Base-by-base conservation (phyloP, 92 coral and sea anemone species). In the Palythoa grandiflora region DNA sequence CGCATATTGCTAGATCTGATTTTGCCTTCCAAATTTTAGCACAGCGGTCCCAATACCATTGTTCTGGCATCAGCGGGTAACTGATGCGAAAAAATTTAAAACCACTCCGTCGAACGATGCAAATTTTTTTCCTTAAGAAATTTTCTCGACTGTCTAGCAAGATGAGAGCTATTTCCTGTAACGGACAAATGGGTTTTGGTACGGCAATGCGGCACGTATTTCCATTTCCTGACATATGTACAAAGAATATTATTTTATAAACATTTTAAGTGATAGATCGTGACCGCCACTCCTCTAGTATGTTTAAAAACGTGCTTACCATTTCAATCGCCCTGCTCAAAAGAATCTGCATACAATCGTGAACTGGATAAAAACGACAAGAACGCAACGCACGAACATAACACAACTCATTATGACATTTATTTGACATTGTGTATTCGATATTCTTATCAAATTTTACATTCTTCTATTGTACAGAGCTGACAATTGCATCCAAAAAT, bases 211-310 rank as follows among this genome's bases (percentile, higher is more conserved):
- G 36, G 57, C 71, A 68, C 71, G 61, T 20, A 9, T 81, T 20
- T 52, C 28, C 40, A 66, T 61, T 81, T 81, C 86, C 86, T 81
- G 76, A 47, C 86, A 81, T 81, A 38, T 68, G 74, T 20, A 39
- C 51, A 78, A 20, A 54, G 50, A 21, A 36, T 55, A 20, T 65
- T 13, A 79, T 79, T 55, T 65, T 21, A 47, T 63, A 80, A 81
- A 81, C 73, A 81, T 28, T 80, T 52, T 50, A 77, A 47, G 86
- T 47, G 47, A 68, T 47, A 75, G 75, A 66, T 71, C 54, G 15
- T 8, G 68, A 39, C 28, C 60, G 86, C 86, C 86, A 81, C 86
- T 66, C 86, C 86, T 65, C 36, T 16, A 47, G 74, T 16, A 65
- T 51, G 37, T 80, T 66, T 20, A 51, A 37, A 70, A 37, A n/a